Conservation (phyloP, 2,888 invertebrate species). For the Meteorus cinctellus region DNA sequence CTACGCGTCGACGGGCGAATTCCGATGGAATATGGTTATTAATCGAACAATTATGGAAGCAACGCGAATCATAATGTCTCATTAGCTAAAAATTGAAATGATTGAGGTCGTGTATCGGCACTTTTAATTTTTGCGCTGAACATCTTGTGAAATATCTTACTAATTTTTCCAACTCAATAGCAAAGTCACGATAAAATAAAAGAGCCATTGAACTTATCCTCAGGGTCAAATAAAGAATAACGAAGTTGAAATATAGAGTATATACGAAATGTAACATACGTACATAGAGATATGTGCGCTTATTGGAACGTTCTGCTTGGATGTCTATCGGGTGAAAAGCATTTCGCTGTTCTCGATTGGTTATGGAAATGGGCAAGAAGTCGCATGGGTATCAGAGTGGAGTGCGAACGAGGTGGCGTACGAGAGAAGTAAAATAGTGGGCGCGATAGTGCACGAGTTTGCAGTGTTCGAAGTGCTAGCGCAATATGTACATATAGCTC, state of each 20-base stretch:
- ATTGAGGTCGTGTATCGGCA: too few relatives aligned
- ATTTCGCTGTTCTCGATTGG: conserved; percentile 52
- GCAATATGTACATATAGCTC: conserved; percentile 12
- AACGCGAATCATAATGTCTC: too few relatives aligned
- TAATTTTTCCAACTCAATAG: background rate
- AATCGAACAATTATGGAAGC: too few relatives aligned
- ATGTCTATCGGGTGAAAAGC: conserved; percentile 46
- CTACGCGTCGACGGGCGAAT: too few relatives aligned
- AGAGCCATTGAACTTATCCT: conserved; percentile 4
- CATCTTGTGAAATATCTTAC: too few relatives aligned
- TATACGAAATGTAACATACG: background rate
- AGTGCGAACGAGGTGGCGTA: background rate
- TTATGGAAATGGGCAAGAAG: conserved; percentile 47
- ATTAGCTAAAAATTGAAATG: too few relatives aligned
- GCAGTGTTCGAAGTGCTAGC: conserved; percentile 33
- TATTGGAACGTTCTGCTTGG: conserved; percentile 26
- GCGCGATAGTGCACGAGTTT: conserved; percentile 43
- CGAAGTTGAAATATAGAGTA: conserved; percentile 10
- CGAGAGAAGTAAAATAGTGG: background rate
- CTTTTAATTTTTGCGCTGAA: too few relatives aligned
- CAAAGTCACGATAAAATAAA: conserved; percentile 6
- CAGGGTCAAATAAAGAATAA: background rate
- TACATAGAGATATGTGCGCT: conserved; percentile 7
- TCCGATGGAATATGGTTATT: too few relatives aligned
- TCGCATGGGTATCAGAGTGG: background rate